These are phyloP conservation scores for Pherbina coryleti DNA, from an alignment of 2,888 invertebrate species.

Conservation along the genomic window DNA sequence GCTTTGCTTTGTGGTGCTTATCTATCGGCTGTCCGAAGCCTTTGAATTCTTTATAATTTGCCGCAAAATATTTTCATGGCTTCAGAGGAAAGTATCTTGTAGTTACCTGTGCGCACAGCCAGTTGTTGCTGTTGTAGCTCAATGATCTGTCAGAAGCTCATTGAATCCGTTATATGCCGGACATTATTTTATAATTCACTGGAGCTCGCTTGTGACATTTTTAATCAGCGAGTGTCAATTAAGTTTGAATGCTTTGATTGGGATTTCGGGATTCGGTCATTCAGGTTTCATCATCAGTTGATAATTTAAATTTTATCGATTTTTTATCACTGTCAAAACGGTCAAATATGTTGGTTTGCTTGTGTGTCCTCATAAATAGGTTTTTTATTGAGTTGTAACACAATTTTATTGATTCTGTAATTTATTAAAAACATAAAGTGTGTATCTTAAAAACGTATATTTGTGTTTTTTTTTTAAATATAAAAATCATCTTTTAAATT, in stretches of 20 bases:
- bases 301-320: too few relatives aligned
- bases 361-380: not conserved
- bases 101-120: not conserved
- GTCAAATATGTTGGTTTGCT: not conserved
- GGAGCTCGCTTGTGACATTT: not conserved
- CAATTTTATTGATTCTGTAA: too few relatives aligned
- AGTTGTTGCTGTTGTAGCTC: not conserved
- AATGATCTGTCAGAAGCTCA: constrained; percentile 20
- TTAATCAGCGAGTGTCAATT: constrained; percentile 23
- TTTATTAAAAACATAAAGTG: too few relatives aligned
- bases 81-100: not conserved
- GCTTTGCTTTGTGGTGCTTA: not conserved
- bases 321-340: too few relatives aligned
- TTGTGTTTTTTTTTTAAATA: too few relatives aligned
- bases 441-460: too few relatives aligned
- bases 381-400: too few relatives aligned
- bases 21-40: not conserved
- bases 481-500: too few relatives aligned
- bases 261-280: not conserved
- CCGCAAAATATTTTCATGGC: constrained; percentile 6
- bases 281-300: too few relatives aligned
- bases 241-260: not conserved
- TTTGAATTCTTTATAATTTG: not conserved
- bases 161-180: constrained; percentile 11
- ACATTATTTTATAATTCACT: not conserved